Conservation (phyloP, 2,113 vertebrate species). For the Crotophaga sulcirostris region DNA sequence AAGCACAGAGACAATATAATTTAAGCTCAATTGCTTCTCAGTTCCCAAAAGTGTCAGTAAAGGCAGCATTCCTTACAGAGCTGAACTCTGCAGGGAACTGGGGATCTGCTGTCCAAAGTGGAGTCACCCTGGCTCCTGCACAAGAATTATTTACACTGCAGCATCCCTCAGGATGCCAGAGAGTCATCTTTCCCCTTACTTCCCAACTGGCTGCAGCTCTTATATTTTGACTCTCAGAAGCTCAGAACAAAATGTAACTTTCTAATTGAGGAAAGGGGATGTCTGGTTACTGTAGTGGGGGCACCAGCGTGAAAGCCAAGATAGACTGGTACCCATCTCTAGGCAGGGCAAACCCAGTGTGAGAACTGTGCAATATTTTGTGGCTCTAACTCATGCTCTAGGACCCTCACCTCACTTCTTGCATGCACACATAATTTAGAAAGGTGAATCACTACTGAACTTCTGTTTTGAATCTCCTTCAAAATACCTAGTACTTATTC, state of each 20-base stretch:
- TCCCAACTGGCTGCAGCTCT: background rate
- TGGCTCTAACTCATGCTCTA: background rate
- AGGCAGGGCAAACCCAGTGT: background rate
- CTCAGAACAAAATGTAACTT: background rate
- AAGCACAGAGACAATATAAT: background rate
- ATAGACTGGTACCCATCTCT: background rate
- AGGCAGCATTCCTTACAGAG: background rate
- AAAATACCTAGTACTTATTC: background rate
- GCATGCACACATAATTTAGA: background rate
- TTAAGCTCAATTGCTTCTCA: background rate
- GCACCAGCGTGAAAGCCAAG: background rate
- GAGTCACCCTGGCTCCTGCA: background rate
- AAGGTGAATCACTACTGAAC: background rate
- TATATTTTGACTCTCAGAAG: background rate
- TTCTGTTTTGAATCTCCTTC: background rate
- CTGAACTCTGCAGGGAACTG: background rate
- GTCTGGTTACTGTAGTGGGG: background rate
- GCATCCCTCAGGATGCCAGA: background rate
- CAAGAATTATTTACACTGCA: background rate
- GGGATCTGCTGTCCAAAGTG: background rate
- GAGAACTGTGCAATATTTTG: background rate
- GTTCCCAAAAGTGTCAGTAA: background rate
- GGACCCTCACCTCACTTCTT: background rate
- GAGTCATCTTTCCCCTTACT: background rate
- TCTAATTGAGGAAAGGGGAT: background rate